Conservation (phyloP, 1,140 invertebrate genomes). For the Capitella teleta region DNA sequence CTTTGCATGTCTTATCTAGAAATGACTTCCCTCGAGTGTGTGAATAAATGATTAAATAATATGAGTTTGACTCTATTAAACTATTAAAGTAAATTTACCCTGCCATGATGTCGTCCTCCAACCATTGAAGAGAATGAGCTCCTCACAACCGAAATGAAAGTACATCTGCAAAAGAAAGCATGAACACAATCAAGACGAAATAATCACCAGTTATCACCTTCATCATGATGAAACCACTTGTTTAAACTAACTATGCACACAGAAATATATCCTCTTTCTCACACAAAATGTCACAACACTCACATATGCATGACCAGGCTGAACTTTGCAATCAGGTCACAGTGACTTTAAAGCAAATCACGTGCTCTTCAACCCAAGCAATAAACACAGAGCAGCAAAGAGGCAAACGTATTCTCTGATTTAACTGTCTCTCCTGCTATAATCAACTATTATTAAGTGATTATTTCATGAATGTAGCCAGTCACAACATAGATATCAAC, state of each 20-base stretch:
- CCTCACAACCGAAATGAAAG: conserved; percentile 7
- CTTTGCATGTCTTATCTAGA: not conserved
- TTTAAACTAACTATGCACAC: not conserved
- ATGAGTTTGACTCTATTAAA: not conserved
- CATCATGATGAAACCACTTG: not conserved
- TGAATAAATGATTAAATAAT: not conserved
- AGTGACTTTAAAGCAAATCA: too few relatives aligned
- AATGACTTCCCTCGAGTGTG: not conserved
- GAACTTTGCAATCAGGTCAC: too few relatives aligned
- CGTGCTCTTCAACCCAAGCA: too few relatives aligned
- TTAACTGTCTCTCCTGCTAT: too few relatives aligned
- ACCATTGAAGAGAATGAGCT: conserved; percentile 9
- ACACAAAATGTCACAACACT: not conserved
- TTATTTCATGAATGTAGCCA: too few relatives aligned
- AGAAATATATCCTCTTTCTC: not conserved
- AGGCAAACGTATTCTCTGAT: too few relatives aligned
- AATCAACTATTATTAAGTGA: too few relatives aligned
- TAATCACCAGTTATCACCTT: not conserved
- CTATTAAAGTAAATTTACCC: conserved; percentile 7
- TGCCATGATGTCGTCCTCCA: conserved; percentile 9
- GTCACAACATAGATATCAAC: too few relatives aligned
- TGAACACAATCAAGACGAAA: not conserved
- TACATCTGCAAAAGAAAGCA: conserved; percentile 7
- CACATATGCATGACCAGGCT: too few relatives aligned
- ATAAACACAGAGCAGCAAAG: too few relatives aligned